Base-by-base conservation (phyloP, 2,113 vertebrate species). In the Phainopepla nitens region DNA sequence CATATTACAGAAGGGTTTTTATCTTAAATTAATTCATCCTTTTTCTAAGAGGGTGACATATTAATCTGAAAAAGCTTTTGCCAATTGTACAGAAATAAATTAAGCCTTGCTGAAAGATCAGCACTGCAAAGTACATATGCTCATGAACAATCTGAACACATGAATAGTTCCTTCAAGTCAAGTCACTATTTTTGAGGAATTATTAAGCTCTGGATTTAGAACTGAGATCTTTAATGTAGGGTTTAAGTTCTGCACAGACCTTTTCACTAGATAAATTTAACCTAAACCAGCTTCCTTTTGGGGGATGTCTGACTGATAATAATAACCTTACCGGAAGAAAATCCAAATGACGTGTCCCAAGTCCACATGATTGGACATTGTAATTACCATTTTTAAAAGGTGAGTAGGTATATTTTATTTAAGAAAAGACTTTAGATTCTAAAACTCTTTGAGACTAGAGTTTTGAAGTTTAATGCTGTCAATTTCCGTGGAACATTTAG, bases 401-500 rank as follows among this genome's bases (percentile, higher is more conserved):
- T 60, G n/a, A 94, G 22, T 33, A 77, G 60, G 36, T 64, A 49
- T 71, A 53, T 89, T 89, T 89, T 71, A 88, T 35, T 70, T 77
- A 49, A 78, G 72, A 83, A 88, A 92, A 70, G n/a, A 82, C 41
- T 71, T 92, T 2, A 57, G 44, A 83, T 61, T 75, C 54, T 78
- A 64, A 70, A 93, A 64, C 41, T 81, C 53, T n/a, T 72, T 90
- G 86, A 78, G 81, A 88, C 45, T n/a, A 68, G 33, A 10, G 24
- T 87, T 95, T 84, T 89, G 68, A 93, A 76, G 49, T 76, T 71
- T 57, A 93, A 71, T 83, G 69, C 41, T 82, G 64, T 64, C 69
- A 89, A 95, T 84, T 94, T 90, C 65, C 64, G 89, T 10, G 49
- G 79, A 94, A 90, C 76, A 93, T 94, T 94, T 86, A 95, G 56